Conservation (phyloP, 1,140 invertebrate genomes). For the Drosophila sucinea region DNA sequence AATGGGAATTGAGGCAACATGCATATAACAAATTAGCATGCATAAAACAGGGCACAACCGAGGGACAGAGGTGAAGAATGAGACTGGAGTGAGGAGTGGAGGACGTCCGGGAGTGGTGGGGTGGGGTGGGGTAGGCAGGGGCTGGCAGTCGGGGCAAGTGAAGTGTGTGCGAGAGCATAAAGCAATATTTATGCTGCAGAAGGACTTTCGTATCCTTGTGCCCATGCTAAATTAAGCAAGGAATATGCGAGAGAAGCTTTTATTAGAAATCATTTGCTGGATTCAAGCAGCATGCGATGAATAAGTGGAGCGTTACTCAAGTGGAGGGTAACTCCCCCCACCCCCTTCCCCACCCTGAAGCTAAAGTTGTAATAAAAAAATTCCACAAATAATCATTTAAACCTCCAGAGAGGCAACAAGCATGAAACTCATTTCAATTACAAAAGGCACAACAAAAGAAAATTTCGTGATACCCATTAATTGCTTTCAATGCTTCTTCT, state of each 20-base stretch:
- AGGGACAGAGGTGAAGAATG: constrained; percentile 23
- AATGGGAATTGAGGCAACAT: constrained; percentile 40
- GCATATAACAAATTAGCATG: constrained; percentile 76
- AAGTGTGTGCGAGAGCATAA: constrained; percentile 53
- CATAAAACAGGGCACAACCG: constrained; percentile 56
- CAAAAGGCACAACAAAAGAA: neutral
- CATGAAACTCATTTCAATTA: constrained; percentile 13
- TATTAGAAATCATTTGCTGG: constrained; percentile 55
- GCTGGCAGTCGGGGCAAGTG: constrained; percentile 17
- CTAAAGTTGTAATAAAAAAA: constrained; percentile 48
- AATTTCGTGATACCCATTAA: neutral
- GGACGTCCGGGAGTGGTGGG: neutral
- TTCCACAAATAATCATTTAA: constrained; percentile 58
- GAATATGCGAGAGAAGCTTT: constrained; percentile 67
- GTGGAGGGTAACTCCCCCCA: too few species aligned
- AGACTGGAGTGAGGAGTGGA: neutral
- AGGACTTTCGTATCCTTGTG: constrained; percentile 2
- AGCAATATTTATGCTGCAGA: constrained; percentile 70
- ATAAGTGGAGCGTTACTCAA: neutral
- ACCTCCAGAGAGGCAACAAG: constrained; percentile 3
- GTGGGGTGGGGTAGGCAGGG: constrained; percentile 14
- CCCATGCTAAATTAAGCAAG: constrained; percentile 61
- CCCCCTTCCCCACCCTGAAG: neutral
- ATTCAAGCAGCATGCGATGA: constrained; percentile 11
- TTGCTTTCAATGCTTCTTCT: neutral